These are phyloP conservation scores for Nemotelus nigrinus DNA, from an alignment of 2,888 invertebrate species.

Conservation along the genomic window DNA sequence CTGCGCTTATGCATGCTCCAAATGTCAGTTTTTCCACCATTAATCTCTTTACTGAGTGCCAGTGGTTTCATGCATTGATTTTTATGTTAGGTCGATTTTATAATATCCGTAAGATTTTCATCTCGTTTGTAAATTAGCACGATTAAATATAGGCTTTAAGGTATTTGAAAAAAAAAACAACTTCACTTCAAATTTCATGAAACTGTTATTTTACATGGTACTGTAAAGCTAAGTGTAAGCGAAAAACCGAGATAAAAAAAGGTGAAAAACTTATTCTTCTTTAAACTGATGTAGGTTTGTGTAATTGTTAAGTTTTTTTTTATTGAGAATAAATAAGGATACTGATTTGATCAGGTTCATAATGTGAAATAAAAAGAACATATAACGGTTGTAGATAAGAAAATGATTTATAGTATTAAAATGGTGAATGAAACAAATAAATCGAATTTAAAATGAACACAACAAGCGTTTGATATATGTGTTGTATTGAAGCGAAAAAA, in stretches of 20 bases:
- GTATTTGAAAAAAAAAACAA: background rate
- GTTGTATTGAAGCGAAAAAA: too few relatives aligned
- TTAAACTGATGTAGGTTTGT: slow-evolving; percentile 12
- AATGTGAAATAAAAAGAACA: background rate
- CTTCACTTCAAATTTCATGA: background rate
- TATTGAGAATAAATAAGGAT: background rate
- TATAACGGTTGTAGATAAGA: slow-evolving; percentile 8
- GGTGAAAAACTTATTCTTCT: background rate
- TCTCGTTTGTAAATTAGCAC: background rate
- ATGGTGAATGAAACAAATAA: slow-evolving; percentile 14
- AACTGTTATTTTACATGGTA: background rate
- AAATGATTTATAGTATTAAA: slow-evolving; percentile 27
- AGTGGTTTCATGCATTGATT: too few relatives aligned
- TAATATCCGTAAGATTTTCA: too few relatives aligned
- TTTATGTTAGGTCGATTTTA: too few relatives aligned
- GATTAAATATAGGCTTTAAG: background rate
- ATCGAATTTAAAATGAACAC: slow-evolving; percentile 9
- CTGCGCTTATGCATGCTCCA: too few relatives aligned
- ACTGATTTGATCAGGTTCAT: background rate
- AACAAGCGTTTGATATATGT: background rate
- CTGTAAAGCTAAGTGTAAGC: background rate
- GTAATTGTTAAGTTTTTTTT: slow-evolving; percentile 22
- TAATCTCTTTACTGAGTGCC: too few relatives aligned
- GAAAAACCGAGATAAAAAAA: background rate
- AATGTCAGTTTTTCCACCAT: too few relatives aligned